These are phyloP conservation scores for Leptopilina drosophilae DNA, from an alignment of 2,888 invertebrate species.

Conservation along the genomic window DNA sequence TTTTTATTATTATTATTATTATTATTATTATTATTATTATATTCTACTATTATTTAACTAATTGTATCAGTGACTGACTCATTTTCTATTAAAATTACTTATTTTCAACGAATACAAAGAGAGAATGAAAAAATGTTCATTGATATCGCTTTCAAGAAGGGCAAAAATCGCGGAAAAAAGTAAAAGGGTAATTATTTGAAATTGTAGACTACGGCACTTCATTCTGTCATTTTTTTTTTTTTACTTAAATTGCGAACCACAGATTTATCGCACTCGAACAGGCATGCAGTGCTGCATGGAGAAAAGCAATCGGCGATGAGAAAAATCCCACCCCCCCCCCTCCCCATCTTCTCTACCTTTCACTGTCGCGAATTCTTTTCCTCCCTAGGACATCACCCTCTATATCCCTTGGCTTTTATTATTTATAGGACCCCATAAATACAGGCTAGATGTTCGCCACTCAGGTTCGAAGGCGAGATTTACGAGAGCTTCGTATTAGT, in stretches of 20 bases:
- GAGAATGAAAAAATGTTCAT: not conserved
- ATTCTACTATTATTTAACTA: too few relatives aligned
- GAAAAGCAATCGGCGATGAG: conserved; percentile 31
- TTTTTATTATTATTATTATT: too few relatives aligned
- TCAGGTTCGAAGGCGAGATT: conserved; percentile 31
- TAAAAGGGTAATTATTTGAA: not conserved
- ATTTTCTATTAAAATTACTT: too few relatives aligned
- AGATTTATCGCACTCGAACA: conserved; percentile 21
- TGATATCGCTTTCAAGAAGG: not conserved
- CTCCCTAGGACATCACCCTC: conserved; percentile 8
- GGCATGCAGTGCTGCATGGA: conserved; percentile 3
- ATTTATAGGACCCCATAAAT: conserved; percentile 38
- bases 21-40: too few relatives aligned
- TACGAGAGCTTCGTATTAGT: conserved; percentile 38
- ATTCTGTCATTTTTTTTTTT: conserved; percentile 14
- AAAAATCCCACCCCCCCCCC: conserved; percentile 11
- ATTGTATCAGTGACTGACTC: too few relatives aligned
- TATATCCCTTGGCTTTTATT: conserved; percentile 28
- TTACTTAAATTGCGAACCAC: conserved; percentile 28
- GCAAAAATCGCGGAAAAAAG: not conserved
- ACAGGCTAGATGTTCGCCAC: conserved; percentile 28
- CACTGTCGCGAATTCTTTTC: conserved; percentile 11
- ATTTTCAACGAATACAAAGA: too few relatives aligned
- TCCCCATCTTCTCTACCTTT: not conserved
- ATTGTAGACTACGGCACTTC: not conserved